A percentile compares a stretch with the other conserved stretches of the same genome.
These are phyloP conservation scores for Ennomos fuscantarius DNA, from an alignment of 2,888 invertebrate species.

Conservation along the genomic window DNA sequence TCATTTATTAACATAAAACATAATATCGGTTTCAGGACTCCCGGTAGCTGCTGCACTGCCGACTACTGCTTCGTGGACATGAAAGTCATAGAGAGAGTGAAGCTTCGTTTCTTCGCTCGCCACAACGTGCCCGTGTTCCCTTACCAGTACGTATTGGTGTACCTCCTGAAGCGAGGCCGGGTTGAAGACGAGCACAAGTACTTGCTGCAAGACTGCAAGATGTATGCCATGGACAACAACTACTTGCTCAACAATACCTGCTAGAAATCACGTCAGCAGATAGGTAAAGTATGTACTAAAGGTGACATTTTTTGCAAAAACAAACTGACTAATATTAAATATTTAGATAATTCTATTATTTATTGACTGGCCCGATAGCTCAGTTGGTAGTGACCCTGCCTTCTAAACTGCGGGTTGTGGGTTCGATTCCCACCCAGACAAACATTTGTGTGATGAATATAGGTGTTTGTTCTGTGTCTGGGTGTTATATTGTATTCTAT, in stretches of 20 bases:
- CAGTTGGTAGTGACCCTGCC: too few relatives aligned
- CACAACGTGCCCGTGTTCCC: conserved; percentile 80
- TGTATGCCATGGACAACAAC: conserved; percentile 63
- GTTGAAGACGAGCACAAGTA: conserved; percentile 76
- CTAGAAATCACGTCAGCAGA: conserved; percentile 38
- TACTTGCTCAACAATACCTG: conserved; percentile 74
- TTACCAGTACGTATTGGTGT: conserved; percentile 76
- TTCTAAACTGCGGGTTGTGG: too few relatives aligned
- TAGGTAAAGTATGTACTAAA: too few relatives aligned
- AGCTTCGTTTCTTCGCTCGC: conserved; percentile 74
- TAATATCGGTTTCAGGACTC: conserved; percentile 59
- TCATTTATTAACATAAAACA: too few relatives aligned
- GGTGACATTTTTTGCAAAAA: too few relatives aligned
- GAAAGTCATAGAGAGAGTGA: conserved; percentile 78
- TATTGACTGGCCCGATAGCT: too few relatives aligned
- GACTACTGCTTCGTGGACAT: conserved; percentile 81
- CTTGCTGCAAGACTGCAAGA: conserved; percentile 72
- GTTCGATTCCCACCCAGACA: too few relatives aligned
- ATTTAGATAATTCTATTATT: too few relatives aligned
- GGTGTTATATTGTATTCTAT: too few relatives aligned
- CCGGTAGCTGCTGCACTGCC: conserved; percentile 78
- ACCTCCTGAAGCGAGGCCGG: conserved; percentile 70
- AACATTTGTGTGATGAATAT: too few relatives aligned
- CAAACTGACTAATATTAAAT: too few relatives aligned
- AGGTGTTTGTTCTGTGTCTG: too few relatives aligned